A percentile compares a stretch with the other conserved stretches of the same genome.
phyloP scores from a whole-genome alignment of 2,888 invertebrate species.

The Cephus nigrinus region DNA sequence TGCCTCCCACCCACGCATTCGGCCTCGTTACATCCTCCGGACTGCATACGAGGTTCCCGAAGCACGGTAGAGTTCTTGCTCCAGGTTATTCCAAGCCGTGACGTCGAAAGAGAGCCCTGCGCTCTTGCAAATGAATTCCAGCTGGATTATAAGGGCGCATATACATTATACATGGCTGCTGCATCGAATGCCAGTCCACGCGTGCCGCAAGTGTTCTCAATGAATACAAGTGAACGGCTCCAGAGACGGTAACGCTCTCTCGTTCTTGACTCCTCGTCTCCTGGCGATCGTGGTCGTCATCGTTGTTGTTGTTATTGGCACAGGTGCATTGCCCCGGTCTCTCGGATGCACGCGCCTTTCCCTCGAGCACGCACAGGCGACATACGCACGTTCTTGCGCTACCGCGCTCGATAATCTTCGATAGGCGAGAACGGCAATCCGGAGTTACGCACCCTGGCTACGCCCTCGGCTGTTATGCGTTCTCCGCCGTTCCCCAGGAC shows the following conservation, averaged over 20 bases:
- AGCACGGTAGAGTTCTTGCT: background rate
- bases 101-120: background rate
- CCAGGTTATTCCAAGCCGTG: background rate
- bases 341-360: slow-evolving; percentile 36
- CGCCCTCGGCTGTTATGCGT: background rate
- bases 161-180: background rate
- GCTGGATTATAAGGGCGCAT: background rate
- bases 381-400: slow-evolving; percentile 37
- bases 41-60: background rate
- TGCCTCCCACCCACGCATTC: background rate
- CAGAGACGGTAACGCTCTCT: background rate
- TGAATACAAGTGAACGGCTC: background rate
- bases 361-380: slow-evolving; percentile 39
- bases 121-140: background rate
- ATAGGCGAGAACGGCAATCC: background rate
- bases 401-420: slow-evolving; percentile 8
- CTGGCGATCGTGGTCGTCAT: background rate
- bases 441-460: background rate
- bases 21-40: background rate
- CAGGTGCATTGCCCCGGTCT: slow-evolving; percentile 54
- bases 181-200: too few relatives aligned
- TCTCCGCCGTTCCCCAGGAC: background rate
- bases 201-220: too few relatives aligned
- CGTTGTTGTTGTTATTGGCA: slow-evolving; percentile 51
- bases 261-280: background rate